Conservation (phyloP, 2,113 vertebrate species). For the Clarias magur region DNA sequence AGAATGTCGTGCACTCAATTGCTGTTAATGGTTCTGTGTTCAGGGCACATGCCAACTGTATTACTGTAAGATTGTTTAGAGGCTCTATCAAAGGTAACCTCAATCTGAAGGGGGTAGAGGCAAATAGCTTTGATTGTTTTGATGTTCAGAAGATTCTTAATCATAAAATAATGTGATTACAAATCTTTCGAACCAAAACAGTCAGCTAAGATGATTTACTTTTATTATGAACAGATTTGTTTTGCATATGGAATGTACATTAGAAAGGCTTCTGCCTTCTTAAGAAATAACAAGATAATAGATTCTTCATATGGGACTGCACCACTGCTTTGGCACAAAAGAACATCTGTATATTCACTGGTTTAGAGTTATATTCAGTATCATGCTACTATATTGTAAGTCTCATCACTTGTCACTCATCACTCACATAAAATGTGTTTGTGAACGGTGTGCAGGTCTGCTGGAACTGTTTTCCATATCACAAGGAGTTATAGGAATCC, state of each 20-base stretch:
- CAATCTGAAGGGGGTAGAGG: neutral
- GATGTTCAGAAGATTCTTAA: too few species aligned
- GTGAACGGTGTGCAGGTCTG: constrained; percentile 78
- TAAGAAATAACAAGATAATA: constrained; percentile 21
- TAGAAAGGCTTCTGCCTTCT: neutral
- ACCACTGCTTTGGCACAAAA: neutral
- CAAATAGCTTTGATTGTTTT: neutral
- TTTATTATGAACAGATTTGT: constrained; percentile 4
- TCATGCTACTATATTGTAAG: neutral
- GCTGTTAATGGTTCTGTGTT: constrained; percentile 53
- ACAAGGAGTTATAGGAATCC: constrained; percentile 97
- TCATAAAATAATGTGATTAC: neutral
- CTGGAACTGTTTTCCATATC: constrained; percentile 98
- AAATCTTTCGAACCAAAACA: neutral
- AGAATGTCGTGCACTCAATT: constrained; percentile 51
- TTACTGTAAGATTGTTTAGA: constrained; percentile 21
- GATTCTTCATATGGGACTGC: neutral
- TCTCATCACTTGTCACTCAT: constrained; percentile 18
- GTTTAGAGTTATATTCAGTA: neutral
- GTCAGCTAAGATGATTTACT: neutral
- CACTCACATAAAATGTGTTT: constrained; percentile 36
- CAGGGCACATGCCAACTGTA: constrained; percentile 35
- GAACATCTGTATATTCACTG: constrained; percentile 8
- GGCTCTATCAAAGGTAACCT: constrained; percentile 15
- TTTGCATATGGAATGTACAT: constrained; percentile 17